These are phyloP conservation scores for Bombus pascuorum DNA, from an alignment of 1,140 invertebrate species.

Conservation along the genomic window DNA sequence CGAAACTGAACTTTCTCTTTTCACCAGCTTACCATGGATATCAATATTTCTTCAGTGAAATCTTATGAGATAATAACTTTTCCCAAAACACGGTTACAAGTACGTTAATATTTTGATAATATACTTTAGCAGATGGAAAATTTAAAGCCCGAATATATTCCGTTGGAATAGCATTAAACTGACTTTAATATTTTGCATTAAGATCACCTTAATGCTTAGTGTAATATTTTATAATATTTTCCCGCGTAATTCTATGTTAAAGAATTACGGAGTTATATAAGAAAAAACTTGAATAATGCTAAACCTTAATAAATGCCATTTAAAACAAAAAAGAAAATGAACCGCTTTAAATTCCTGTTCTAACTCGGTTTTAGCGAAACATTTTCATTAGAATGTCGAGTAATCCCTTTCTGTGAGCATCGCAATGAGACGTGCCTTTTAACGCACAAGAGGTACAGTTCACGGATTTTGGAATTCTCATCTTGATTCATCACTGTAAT, in stretches of 20 bases:
- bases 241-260: background rate
- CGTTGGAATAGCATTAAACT: no score
- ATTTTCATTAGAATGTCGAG: background rate
- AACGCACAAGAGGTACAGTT: background rate
- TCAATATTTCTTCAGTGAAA: constrained; percentile 15
- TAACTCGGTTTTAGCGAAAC: background rate
- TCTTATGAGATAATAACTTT: background rate
- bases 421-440: background rate
- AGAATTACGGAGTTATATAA: no score
- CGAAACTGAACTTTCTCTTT: background rate
- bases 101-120: background rate
- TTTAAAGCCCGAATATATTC: background rate
- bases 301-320: background rate
- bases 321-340: background rate
- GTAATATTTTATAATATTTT: background rate
- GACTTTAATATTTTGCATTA: background rate
- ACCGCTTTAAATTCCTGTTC: background rate
- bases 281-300: background rate
- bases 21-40: background rate
- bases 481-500: constrained; percentile 3
- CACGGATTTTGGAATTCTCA: background rate
- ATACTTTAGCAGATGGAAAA: background rate
- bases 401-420: constrained; percentile 3
- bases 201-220: background rate
- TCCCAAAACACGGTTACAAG: background rate